Evolutionary conservation across 2,113 vertebrate species (phyloP).

Genomic region (Carassius auratus): DNA sequence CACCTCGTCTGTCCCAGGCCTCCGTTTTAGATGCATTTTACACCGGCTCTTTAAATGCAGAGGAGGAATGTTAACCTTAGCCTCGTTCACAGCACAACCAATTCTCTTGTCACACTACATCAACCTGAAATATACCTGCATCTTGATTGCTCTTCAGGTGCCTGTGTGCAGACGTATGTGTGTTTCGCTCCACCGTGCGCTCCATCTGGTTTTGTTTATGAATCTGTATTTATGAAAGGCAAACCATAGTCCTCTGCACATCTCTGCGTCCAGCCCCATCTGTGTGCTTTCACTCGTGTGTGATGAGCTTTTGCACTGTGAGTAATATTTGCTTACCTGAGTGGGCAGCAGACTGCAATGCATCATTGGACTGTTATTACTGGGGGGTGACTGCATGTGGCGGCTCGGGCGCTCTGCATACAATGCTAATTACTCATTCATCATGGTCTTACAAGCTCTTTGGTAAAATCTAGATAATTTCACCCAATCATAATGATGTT

Average conservation of each 20-base stretch:
- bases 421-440: conserved; percentile 27
- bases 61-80: conserved; percentile 54
- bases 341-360: conserved; percentile 55
- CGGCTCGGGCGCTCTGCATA: conserved; percentile 8
- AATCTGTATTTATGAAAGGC: conserved; percentile 25
- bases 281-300: conserved; percentile 17
- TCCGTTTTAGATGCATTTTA: conserved; percentile 52
- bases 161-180: conserved; percentile 17
- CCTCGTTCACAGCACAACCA: conserved; percentile 45
- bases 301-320: conserved; percentile 38
- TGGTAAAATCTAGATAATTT: conserved; percentile 3
- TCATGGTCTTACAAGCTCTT: neutral
- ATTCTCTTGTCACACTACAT: conserved; percentile 53
- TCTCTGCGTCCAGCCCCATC: neutral
- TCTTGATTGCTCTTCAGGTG: conserved; percentile 42
- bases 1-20: conserved; percentile 45
- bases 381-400: conserved; percentile 28
- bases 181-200: neutral
- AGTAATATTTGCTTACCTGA: conserved; percentile 53
- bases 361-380: conserved; percentile 53
- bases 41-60: conserved; percentile 51
- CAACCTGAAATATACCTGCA: conserved; percentile 51
- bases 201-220: conserved; percentile 31
- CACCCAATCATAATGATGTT: neutral
- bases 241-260: conserved; percentile 6